Evolutionary conservation across 1,140 invertebrate genomes (phyloP).

Genomic region (Papilio xuthus): DNA sequence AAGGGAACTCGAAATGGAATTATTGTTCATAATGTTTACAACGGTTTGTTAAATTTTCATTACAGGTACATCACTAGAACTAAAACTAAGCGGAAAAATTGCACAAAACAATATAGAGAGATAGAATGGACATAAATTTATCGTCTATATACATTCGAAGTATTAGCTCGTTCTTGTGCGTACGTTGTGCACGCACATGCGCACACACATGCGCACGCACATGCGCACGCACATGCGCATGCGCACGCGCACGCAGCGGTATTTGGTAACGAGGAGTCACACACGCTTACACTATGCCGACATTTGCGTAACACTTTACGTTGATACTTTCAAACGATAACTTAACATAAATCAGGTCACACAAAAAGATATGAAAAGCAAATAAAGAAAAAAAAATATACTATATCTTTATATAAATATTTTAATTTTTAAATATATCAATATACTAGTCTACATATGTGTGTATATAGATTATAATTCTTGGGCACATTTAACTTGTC

Average conservation of each 20-base stretch:
- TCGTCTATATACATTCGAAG: conserved; percentile 60
- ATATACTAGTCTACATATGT: conserved; percentile 40
- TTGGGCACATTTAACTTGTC: conserved; percentile 53
- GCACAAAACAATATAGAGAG: conserved; percentile 52
- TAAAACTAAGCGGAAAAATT: conserved; percentile 62
- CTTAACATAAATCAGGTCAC: conserved; percentile 81
- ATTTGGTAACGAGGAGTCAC: conserved; percentile 71
- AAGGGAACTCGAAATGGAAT: conserved; percentile 32
- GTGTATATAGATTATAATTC: conserved; percentile 54
- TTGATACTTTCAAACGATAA: conserved; percentile 60
- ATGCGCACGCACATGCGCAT: too few species aligned
- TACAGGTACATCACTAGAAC: conserved; percentile 59
- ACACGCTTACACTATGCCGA: conserved; percentile 55
- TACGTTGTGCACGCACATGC: not conserved
- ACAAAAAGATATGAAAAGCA: conserved; percentile 62
- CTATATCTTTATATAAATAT: conserved; percentile 36
- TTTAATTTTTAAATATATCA: conserved; percentile 35
- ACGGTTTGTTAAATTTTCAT: conserved; percentile 45
- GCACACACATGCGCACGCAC: too few species aligned
- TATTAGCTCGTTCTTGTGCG: conserved; percentile 49
- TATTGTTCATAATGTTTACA: conserved; percentile 38
- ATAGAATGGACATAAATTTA: conserved; percentile 17
- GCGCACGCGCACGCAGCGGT: conserved; percentile 55
- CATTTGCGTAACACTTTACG: conserved; percentile 50
- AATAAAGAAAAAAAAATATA: conserved; percentile 49